Evolutionary conservation across 2,888 invertebrate genomes (phyloP).

Genomic region (Ophion costatus): DNA sequence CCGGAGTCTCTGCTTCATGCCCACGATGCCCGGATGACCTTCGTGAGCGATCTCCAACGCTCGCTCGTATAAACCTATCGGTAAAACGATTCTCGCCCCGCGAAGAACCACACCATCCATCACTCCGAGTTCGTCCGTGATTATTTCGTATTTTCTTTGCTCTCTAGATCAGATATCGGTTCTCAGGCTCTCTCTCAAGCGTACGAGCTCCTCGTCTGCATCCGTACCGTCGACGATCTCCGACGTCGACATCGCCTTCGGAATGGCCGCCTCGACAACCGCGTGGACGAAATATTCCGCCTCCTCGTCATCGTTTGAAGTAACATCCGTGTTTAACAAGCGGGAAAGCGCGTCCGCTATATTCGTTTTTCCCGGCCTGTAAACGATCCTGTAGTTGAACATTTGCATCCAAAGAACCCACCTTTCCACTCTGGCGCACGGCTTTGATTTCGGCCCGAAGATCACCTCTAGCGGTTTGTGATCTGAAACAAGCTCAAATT

Average conservation of each 20-base stretch:
- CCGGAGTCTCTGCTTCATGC: constrained; percentile 64
- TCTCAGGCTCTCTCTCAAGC: background rate
- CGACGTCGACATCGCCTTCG: background rate
- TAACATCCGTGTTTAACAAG: background rate
- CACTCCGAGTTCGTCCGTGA: constrained; percentile 61
- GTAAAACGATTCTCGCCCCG: constrained; percentile 65
- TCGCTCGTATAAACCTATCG: constrained; percentile 53
- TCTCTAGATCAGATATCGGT: background rate
- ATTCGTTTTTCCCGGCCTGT: constrained; percentile 60
- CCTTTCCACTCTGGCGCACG: constrained; percentile 65
- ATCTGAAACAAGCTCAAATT: constrained; percentile 76
- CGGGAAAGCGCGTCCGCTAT: constrained; percentile 15
- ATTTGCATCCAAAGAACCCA: constrained; percentile 76
- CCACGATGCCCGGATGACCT: constrained; percentile 72
- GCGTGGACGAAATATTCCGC: background rate
- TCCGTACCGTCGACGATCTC: background rate
- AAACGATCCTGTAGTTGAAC: constrained; percentile 72
- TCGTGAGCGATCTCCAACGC: constrained; percentile 72
- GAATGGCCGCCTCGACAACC: background rate
- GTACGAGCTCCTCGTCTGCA: background rate
- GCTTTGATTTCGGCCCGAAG: constrained; percentile 67
- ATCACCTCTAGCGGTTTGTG: constrained; percentile 76
- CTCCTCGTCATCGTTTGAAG: background rate
- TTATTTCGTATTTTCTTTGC: constrained; percentile 13
- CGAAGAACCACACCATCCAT: constrained; percentile 58